Conservation (phyloP, 2,888 invertebrate genomes). For the Stratiomys singularior region DNA sequence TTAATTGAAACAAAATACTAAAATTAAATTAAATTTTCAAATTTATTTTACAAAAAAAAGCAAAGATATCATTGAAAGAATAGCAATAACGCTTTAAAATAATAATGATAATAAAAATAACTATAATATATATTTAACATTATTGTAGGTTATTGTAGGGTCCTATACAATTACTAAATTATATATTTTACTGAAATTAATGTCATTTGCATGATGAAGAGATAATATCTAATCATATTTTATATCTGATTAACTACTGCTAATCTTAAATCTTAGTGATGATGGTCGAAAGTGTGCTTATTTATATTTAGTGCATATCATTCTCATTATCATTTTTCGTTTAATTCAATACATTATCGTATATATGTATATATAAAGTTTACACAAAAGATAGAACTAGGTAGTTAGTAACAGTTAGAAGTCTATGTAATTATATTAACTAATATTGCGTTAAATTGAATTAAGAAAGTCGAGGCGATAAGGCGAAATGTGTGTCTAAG, state of each 20-base stretch:
- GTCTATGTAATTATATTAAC: neutral
- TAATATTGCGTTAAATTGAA: slow-evolving; percentile 22
- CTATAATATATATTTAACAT: slow-evolving; percentile 14
- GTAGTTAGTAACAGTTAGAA: neutral
- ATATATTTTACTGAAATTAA: neutral
- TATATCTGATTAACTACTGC: neutral
- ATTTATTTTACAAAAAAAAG: slow-evolving; percentile 22
- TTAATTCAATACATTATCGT: neutral
- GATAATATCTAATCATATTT: slow-evolving; percentile 3
- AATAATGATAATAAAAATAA: slow-evolving; percentile 15
- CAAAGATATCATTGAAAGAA: neutral
- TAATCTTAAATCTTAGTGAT: slow-evolving; percentile 30
- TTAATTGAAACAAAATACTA: neutral
- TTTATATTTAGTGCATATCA: neutral
- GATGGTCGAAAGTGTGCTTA: slow-evolving; percentile 32
- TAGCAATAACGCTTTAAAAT: slow-evolving; percentile 11
- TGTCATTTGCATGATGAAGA: neutral
- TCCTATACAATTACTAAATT: neutral
- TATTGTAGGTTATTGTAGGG: neutral
- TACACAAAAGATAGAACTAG: slow-evolving; percentile 1
- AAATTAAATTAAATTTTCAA: neutral
- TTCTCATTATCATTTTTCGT: neutral
- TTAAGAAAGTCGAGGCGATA: slow-evolving; percentile 5
- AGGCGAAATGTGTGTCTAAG: neutral
- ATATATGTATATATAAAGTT: neutral